Evolutionary conservation across 2,888 invertebrate species (phyloP).

Genomic region (Drosophila imparisetae): DNA sequence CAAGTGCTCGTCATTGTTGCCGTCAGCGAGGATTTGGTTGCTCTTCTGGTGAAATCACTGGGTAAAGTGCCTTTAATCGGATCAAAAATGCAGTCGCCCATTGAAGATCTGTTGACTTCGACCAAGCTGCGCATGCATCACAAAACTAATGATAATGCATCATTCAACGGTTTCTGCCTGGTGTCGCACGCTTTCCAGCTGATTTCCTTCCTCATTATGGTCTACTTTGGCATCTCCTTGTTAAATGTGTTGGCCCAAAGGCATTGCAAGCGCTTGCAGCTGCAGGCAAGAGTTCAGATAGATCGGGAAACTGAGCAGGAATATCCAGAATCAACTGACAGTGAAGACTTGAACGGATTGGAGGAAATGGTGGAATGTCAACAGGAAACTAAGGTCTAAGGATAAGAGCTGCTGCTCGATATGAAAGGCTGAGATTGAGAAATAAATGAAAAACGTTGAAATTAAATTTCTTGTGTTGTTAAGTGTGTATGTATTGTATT

Average conservation of each 20-base stretch:
- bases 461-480: constrained; percentile 48
- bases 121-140: constrained; percentile 92
- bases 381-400: constrained; percentile 7
- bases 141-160: constrained; percentile 67
- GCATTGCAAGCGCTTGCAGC: constrained; percentile 89
- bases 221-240: constrained; percentile 97
- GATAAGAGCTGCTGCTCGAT: background rate
- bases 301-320: constrained; percentile 1
- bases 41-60: constrained; percentile 87
- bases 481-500: constrained; percentile 32
- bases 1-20: constrained; percentile 97
- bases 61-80: constrained; percentile 92
- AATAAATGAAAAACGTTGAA: constrained; percentile 17
- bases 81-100: constrained; percentile 91
- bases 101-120: constrained; percentile 93
- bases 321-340: background rate
- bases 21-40: constrained; percentile 96
- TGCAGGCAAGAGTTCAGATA: constrained; percentile 65
- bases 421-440: background rate
- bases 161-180: constrained; percentile 85
- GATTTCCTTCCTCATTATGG: constrained; percentile 95
- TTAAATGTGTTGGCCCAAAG: constrained; percentile 98
- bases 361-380: background rate
- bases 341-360: background rate
- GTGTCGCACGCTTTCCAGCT: constrained; percentile 91